These are phyloP conservation scores for Brachyhypopomus gauderio DNA, from an alignment of 2,113 vertebrate species.

Conservation along the genomic window DNA sequence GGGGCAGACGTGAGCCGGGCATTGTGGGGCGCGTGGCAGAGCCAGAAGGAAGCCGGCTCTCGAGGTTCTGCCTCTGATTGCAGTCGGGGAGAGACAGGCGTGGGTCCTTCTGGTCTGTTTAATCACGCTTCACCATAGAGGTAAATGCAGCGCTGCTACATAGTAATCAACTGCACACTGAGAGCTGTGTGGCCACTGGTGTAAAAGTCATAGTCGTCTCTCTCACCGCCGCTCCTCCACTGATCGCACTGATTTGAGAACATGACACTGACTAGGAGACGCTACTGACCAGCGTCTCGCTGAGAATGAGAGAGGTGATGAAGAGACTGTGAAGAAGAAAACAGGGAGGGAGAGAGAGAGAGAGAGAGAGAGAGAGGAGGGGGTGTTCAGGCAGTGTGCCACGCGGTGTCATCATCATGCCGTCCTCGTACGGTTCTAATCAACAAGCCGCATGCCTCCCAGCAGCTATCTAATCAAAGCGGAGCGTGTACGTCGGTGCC, in stretches of 20 bases:
- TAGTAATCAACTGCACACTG: constrained; percentile 26
- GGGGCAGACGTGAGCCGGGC: constrained; percentile 30
- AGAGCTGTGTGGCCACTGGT: constrained; percentile 4
- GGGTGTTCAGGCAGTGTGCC: constrained; percentile 41
- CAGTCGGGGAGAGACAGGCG: background rate
- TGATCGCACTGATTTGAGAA: constrained; percentile 3
- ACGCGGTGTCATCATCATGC: constrained; percentile 72
- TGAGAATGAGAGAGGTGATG: constrained; percentile 10
- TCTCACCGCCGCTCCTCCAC: background rate
- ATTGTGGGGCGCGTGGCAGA: constrained; percentile 16
- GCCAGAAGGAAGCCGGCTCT: constrained; percentile 22
- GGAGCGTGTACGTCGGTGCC: constrained; percentile 67
- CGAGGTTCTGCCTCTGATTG: constrained; percentile 35
- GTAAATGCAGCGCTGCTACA: constrained; percentile 32
- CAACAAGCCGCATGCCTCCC: constrained; percentile 73
- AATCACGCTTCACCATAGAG: constrained; percentile 41
- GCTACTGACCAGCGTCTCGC: background rate
- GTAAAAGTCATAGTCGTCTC: constrained; percentile 10
- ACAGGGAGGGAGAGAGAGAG: background rate
- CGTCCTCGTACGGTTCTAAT: constrained; percentile 69
- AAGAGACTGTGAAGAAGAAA: background rate
- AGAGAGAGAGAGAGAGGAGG: background rate
- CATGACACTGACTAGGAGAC: constrained; percentile 1
- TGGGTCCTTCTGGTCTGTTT: constrained; percentile 1
- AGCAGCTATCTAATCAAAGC: constrained; percentile 72